Conservation (phyloP, 2,113 vertebrate species). For the Dermatemys mawii region DNA sequence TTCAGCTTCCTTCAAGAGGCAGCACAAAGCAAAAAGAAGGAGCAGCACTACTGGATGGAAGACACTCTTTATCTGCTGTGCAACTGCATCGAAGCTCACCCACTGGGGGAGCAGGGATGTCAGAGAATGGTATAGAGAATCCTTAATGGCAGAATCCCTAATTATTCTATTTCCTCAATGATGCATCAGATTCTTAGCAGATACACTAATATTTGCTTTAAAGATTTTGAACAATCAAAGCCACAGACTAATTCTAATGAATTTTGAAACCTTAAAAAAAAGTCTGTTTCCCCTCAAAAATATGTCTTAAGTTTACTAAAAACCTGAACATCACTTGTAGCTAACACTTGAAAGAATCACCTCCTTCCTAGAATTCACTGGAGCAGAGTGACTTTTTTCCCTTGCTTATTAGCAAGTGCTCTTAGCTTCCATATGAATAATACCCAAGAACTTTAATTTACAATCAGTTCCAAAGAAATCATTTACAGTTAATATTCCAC, state of each 20-base stretch:
- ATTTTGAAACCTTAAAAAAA: background rate
- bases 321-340: background rate
- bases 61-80: conserved; percentile 43
- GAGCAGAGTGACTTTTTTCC: background rate
- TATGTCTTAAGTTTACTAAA: background rate
- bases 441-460: background rate
- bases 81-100: conserved; percentile 74
- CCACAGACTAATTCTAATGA: background rate
- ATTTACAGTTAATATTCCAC: background rate
- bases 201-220: background rate
- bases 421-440: background rate
- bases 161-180: background rate
- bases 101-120: conserved; percentile 73
- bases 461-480: background rate
- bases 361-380: background rate
- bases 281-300: background rate
- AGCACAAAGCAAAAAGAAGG: conserved; percentile 39
- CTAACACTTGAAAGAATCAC: background rate
- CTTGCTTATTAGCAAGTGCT: background rate
- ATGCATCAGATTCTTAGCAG: background rate
- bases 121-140: conserved; percentile 78
- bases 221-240: background rate
- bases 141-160: background rate
- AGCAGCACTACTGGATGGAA: background rate
- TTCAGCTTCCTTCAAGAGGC: conserved; percentile 22